phyloP scores from a whole-genome alignment of 2,888 invertebrate species.

The Macrosoma leucophasiata region DNA sequence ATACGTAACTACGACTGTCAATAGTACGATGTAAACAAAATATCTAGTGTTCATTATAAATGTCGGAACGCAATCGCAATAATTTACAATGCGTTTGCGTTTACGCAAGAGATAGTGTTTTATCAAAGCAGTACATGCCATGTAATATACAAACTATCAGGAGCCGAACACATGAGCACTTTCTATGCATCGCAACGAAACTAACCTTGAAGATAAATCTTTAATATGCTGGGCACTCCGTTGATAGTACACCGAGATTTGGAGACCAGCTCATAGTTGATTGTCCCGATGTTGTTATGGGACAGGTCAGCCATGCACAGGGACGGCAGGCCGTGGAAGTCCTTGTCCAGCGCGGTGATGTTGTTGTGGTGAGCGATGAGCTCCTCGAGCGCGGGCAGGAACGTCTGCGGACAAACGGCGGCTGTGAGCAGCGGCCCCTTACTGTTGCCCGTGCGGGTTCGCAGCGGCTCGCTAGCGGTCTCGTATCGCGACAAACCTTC shows the following conservation, averaged over 20 bases:
- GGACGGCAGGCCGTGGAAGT: conserved; percentile 88
- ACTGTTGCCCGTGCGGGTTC: conserved; percentile 12
- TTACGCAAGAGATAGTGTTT: too few relatives aligned
- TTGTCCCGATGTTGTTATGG: conserved; percentile 82
- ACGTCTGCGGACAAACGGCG: conserved; percentile 78
- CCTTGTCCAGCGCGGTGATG: conserved; percentile 83
- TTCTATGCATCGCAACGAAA: too few relatives aligned
- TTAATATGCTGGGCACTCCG: conserved; percentile 84
- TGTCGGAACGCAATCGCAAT: too few relatives aligned
- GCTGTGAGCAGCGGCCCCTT: conserved; percentile 27
- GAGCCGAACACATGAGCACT: too few relatives aligned
- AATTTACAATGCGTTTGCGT: too few relatives aligned
- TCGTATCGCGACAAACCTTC: conserved; percentile 74
- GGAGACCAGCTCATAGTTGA: conserved; percentile 84
- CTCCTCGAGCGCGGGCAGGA: conserved; percentile 84
- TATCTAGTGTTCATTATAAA: too few relatives aligned
- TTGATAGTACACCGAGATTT: conserved; percentile 88
- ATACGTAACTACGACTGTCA: too few relatives aligned
- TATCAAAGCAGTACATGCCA: too few relatives aligned
- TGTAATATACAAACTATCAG: too few relatives aligned
- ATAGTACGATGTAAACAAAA: too few relatives aligned
- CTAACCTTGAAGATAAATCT: conserved; percentile 88
- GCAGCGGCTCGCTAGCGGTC: conserved; percentile 26
- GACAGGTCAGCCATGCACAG: conserved; percentile 88
- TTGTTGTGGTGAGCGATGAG: conserved; percentile 86